Evolutionary conservation across 2,113 vertebrate species (phyloP), one percentile per base, ranked within the genome.

Genomic region (Embiotoca jacksoni): DNA sequence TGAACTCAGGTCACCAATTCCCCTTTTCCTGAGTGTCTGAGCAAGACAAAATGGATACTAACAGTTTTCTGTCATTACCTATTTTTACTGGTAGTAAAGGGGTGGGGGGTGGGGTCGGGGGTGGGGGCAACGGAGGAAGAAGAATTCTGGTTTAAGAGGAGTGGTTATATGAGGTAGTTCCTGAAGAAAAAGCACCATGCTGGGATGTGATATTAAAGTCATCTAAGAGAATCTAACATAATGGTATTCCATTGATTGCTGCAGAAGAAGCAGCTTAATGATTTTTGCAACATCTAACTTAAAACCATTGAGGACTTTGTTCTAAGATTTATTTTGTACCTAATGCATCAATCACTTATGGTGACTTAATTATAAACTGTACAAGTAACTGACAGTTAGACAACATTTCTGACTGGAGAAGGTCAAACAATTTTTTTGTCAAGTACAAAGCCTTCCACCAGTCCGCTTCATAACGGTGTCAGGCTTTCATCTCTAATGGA

Each of bases 401-500:
- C 36, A 31, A 75, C 30, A 33, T 78, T 76, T 64, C n/a, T 68
- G 41, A 59, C 31, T 32, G 49, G 81, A 70, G 57, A 71, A 74
- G 69, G 56, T 78, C 59, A 52, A n/a, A 70, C 23, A 56, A 56
- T n/a, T 61, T 84, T 23, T 78, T 41, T 73, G 13, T 41, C 0
- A 5, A 65, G 35, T 47, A 75, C 4, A 3, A 74, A 64, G 53
- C 46, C 56, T 57, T 74, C 31, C 72, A 61, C 15, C 46, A 61
- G 56, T 67, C 30, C 74, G 23, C 44, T 73, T 58, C 58, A 52
- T 65, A 62, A 80, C 69, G 33, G 54, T 55, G 74, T 80, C 58
- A 54, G 80, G 71, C 78, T 87, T 90, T 90, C 79, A 87, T 93
- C 81, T 88, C 60, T 66, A 87, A 89, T 84, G 73, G 89, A 89